phyloP scores from a whole-genome alignment of 2,888 invertebrate species.

The Busseola fusca region DNA sequence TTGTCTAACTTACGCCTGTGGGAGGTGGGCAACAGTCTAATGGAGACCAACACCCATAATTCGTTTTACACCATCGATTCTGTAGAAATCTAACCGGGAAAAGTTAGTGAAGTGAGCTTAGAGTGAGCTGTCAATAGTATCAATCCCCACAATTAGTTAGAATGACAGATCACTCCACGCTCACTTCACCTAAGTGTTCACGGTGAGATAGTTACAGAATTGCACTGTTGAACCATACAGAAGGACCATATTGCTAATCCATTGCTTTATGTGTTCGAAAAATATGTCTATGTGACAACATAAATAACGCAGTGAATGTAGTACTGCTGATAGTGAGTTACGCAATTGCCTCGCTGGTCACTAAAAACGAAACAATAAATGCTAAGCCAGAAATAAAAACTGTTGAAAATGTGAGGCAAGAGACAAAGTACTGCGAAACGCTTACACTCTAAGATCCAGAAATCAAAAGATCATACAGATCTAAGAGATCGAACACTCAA shows the following conservation, averaged over 20 bases:
- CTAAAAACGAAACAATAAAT: not conserved
- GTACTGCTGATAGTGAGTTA: not conserved
- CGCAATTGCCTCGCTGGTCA: not conserved
- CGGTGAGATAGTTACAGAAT: too few relatives aligned
- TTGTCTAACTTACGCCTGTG: not conserved
- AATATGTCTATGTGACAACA: too few relatives aligned
- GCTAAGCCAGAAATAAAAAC: not conserved
- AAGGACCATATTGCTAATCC: not conserved
- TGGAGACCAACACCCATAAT: not conserved
- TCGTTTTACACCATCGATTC: too few relatives aligned
- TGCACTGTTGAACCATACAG: not conserved
- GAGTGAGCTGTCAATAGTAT: too few relatives aligned
- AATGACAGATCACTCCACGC: too few relatives aligned
- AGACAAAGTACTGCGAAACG: not conserved
- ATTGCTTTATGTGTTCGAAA: too few relatives aligned
- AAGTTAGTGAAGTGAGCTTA: too few relatives aligned
- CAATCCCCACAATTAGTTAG: too few relatives aligned
- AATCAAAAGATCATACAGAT: conserved; percentile 5
- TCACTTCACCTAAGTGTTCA: too few relatives aligned
- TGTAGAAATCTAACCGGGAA: too few relatives aligned
- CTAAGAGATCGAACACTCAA: not conserved
- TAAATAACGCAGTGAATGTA: not conserved
- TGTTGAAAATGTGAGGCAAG: too few relatives aligned
- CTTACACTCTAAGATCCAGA: not conserved
- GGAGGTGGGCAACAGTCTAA: not conserved